phyloP scores from a whole-genome alignment of 2,797 vertebrate species.

The Coregonus ussuriensis region DNA sequence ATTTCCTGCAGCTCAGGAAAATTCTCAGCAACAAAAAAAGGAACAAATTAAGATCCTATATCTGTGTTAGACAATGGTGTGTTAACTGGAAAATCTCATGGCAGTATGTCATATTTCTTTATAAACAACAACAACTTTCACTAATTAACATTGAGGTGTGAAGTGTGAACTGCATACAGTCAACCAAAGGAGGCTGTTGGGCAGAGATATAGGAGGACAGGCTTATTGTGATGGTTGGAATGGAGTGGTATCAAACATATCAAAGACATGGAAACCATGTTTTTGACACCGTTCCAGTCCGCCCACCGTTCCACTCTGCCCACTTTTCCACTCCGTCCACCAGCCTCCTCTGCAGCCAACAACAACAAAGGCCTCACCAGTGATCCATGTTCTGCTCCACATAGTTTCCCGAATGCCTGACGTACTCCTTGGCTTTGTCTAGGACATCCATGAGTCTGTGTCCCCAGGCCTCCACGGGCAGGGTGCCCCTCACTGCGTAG shows the following conservation, averaged over 20 bases:
- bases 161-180: no score
- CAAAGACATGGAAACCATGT: not conserved
- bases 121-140: not conserved
- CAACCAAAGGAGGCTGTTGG: no score
- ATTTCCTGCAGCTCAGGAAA: no score
- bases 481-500: constrained; percentile 65
- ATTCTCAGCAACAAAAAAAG: no score
- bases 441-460: constrained; percentile 72
- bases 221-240: not conserved
- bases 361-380: constrained; percentile 69
- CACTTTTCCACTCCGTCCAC: not conserved
- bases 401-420: constrained; percentile 56
- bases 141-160: not conserved
- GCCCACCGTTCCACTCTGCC: not conserved
- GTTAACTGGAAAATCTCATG: not conserved
- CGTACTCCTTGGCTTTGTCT: constrained; percentile 66
- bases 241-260: not conserved
- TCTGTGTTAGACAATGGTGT: not conserved
- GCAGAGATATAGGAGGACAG: not conserved
- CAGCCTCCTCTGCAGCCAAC: not conserved
- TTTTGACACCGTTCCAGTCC: not conserved
- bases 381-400: constrained; percentile 74
- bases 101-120: not conserved
- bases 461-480: constrained; percentile 73
- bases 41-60: not conserved